A percentile compares a stretch with the other conserved stretches of the same genome.
Evolutionary conservation across 23 tunicate genomes (phyloP).

Genomic region (Ciona savignyi): DNA sequence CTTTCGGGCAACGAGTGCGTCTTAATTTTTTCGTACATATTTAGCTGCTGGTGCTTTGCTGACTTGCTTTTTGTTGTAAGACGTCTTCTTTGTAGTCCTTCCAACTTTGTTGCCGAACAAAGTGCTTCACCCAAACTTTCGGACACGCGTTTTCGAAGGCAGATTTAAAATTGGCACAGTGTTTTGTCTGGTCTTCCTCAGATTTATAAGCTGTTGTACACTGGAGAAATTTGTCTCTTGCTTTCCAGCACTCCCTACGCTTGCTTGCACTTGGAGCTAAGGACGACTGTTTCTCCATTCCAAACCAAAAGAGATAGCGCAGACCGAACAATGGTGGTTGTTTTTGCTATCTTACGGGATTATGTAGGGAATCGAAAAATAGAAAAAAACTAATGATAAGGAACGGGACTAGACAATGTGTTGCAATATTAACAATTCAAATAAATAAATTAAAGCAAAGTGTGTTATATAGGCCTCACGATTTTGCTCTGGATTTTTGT

Average conservation of each 20-base stretch:
- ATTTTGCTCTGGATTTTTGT: too few relatives aligned
- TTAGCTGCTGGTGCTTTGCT: background rate
- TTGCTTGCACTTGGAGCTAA: background rate
- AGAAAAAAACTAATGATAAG: too few relatives aligned
- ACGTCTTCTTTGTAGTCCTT: conserved; percentile 71
- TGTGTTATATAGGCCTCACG: too few relatives aligned
- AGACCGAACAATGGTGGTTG: too few relatives aligned
- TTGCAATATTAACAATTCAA: too few relatives aligned
- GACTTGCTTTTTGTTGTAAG: background rate
- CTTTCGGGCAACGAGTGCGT: conserved; percentile 25
- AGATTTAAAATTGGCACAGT: conserved; percentile 34
- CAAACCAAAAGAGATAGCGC: too few relatives aligned
- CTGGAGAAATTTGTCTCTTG: conserved; percentile 62
- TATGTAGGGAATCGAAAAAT: too few relatives aligned
- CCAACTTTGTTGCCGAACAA: conserved; percentile 54
- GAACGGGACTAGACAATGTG: too few relatives aligned
- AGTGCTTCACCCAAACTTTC: conserved; percentile 86
- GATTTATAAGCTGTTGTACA: conserved; percentile 23
- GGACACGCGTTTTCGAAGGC: conserved; percentile 75
- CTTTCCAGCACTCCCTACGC: background rate
- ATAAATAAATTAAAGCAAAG: too few relatives aligned
- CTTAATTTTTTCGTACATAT: conserved; percentile 34
- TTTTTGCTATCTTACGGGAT: too few relatives aligned
- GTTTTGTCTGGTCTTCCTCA: conserved; percentile 35
- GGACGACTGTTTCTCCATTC: background rate